Evolutionary conservation across 2,113 vertebrate species (phyloP), one percentile per base, ranked within the genome.

Genomic region (Chlorodrepanis virens): DNA sequence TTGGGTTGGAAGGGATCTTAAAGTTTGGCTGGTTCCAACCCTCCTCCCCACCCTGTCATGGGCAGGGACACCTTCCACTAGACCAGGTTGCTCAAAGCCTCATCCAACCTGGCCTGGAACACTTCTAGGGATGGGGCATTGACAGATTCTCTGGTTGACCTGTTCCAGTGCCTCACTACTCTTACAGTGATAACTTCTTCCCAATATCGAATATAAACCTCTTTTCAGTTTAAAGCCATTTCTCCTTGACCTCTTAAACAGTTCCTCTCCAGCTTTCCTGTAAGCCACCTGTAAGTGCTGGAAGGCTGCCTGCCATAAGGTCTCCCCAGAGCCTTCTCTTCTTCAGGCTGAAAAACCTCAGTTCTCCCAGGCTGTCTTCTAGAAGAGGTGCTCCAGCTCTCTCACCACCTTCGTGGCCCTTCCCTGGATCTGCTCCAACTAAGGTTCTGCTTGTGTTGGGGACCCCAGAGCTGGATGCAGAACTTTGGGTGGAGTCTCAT

Each of bases 321-420:
- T 42, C 13, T 49, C 54, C 27, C n/a, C 0, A 0, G 9, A 67
- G 53, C 10, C 47, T 56, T n/a, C 54, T 61, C 27, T 27, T 61
- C 31, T 39, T 74, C 54, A 81, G 39, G 29, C n/a, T 80, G 22
- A 80, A 72, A 35, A 75, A 29, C 2, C 14, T 33, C 35, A 81
- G 28, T 6, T 69, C 20, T 44, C 35, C 63, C 61, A 69, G 37
- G 42, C 8, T 56, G 28, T 44, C 40, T 81, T 69, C 54, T 13
- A 50, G 19, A 35, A 69, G 31, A 75, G 31, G 33, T 19, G 35
- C 19, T 69, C 9, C 49, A 69, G 27, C 11, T 19, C 33, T 50
- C 35, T 56, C 23, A 50, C 33, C 20, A 75, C 9, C 33, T 49
- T 61, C 0, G 0, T 21, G 31, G 16, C 19, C 6, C 47, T 87